Conservation (phyloP, 2,113 vertebrate genomes). For the Gila orcuttii region DNA sequence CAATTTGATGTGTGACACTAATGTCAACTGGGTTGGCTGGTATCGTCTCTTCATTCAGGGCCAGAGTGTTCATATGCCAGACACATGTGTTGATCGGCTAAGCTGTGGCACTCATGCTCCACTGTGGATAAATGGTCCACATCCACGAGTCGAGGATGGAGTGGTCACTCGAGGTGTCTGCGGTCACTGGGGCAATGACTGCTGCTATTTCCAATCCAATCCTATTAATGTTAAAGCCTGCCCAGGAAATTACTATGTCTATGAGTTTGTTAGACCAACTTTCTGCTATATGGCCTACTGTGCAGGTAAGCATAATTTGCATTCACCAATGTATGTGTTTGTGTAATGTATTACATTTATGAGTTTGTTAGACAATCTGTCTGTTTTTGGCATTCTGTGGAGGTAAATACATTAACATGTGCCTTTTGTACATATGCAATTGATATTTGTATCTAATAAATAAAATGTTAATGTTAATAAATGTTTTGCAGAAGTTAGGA, state of each 20-base stretch:
- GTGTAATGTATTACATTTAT: not conserved
- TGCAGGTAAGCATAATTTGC: slow-evolving; percentile 40
- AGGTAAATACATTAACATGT: not conserved
- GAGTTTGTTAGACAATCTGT: not conserved
- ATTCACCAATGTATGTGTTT: not conserved
- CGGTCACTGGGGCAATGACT: slow-evolving; percentile 20
- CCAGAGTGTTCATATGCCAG: slow-evolving; percentile 40
- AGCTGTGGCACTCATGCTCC: slow-evolving; percentile 47
- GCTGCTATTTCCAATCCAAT: slow-evolving; percentile 35
- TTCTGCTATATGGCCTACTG: slow-evolving; percentile 44
- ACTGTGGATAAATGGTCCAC: slow-evolving; percentile 42
- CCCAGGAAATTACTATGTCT: slow-evolving; percentile 52
- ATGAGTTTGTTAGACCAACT: slow-evolving; percentile 23
- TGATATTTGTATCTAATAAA: not conserved
- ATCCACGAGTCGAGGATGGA: slow-evolving; percentile 42
- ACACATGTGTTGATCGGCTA: slow-evolving; percentile 29
- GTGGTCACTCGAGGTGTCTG: slow-evolving; percentile 39
- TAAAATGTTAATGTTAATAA: not conserved
- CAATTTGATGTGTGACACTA: not conserved
- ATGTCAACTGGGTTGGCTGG: slow-evolving; percentile 41
- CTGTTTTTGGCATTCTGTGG: not conserved
- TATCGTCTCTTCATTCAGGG: slow-evolving; percentile 30
- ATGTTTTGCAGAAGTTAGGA: slow-evolving; percentile 6
- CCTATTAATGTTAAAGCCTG: slow-evolving; percentile 50
- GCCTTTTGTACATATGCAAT: too few species aligned